A percentile compares a stretch with the other conserved stretches of the same genome.
phyloP scores from a whole-genome alignment of 2,113 vertebrate genomes.

The Emydocephalus ijimae region DNA sequence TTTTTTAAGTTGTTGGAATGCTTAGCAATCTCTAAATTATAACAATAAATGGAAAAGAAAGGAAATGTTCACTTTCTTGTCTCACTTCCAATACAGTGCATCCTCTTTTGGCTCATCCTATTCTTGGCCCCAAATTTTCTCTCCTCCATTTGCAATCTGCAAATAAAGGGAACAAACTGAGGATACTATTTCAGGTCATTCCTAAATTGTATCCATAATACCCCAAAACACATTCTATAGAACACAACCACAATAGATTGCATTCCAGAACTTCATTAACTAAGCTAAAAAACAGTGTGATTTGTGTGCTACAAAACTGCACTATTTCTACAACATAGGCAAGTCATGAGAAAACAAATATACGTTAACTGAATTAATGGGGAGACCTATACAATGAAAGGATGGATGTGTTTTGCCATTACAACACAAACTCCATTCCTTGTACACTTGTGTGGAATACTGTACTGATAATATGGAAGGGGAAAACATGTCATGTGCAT shows the following conservation, averaged over 20 bases:
- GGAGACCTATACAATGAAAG: not conserved
- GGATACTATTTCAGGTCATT: not conserved
- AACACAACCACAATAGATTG: not conserved
- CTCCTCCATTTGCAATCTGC: not conserved
- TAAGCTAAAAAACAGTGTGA: not conserved
- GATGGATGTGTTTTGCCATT: not conserved
- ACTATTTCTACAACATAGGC: not conserved
- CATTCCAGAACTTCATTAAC: not conserved
- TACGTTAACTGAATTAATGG: not conserved
- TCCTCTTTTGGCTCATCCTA: not conserved
- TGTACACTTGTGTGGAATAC: not conserved
- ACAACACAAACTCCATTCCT: not conserved
- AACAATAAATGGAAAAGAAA: not conserved
- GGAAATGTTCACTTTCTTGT: not conserved
- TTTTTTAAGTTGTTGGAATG: not conserved
- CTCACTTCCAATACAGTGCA: not conserved
- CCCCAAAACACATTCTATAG: not conserved
- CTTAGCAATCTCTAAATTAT: not conserved
- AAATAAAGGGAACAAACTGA: not conserved
- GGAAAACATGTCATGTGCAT: not conserved
- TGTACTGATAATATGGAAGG: not conserved
- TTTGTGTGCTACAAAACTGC: not conserved
- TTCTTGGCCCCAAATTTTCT: not conserved
- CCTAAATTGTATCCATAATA: not conserved
- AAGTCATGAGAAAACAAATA: not conserved